Evolutionary conservation across 1,140 invertebrate species (phyloP), one percentile per base, ranked within the genome.

Genomic region (Neodiprion fabricii): DNA sequence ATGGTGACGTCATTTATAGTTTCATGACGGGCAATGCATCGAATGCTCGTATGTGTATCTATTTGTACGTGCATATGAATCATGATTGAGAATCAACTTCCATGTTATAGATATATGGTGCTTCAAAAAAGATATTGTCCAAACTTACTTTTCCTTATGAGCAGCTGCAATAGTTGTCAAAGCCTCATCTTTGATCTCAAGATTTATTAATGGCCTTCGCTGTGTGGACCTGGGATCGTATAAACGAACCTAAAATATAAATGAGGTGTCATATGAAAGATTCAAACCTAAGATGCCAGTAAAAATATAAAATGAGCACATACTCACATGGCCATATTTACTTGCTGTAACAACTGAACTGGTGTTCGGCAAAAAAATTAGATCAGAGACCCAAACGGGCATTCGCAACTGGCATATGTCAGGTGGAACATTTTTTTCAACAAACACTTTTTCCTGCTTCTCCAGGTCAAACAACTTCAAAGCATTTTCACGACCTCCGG

Each of bases 381-480:
- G 85, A 77, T 92, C 92, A 14, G 89, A 91, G 28, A 94, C 88
- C 90, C 92, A 94, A 47, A 95, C 84, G 12, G 94, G 94, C 47
- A 93, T 91, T 78, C 90, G 83, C 14, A 95, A 81, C 75, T 94
- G 89, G 5, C 95, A 82, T 86, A 89, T 91, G 81, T 95, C 93
- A 79, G 92, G 89, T 10, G 83, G 82, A 75, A 94, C 90, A 92
- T 95, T 95, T 91, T 92, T 95, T 49, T 93, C 93, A 81, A 83
- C 89, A 85, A 93, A 96, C 74, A 87, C 84, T 84, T 82, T 78
- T 76, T 77, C 79, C 83, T 80, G 78, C 73, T 79, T 89, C 21
- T 90, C 86, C 23, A 96, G 76, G 85, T 96, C 92, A 90, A 92
- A 96, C 61, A 96, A 79, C 87, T 95, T 94, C 12, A 96, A 83